These are phyloP conservation scores for Odontamblyopus rebecca DNA, from an alignment of 2,797 vertebrate species.

Conservation along the genomic window DNA sequence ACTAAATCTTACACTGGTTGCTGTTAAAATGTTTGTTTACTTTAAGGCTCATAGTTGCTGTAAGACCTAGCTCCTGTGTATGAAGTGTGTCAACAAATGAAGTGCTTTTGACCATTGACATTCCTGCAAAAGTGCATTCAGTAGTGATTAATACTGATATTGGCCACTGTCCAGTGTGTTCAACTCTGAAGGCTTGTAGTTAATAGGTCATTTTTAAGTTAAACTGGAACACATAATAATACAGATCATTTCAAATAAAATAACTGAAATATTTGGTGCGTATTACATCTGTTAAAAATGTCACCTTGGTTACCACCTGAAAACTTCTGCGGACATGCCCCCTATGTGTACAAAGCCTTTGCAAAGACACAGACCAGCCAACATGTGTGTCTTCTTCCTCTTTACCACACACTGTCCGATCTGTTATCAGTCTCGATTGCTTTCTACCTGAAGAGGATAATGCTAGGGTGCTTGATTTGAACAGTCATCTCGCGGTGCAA, in stretches of 20 bases:
- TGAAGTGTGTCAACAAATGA: not conserved
- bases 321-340: not conserved
- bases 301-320: not conserved
- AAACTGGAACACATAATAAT: not conserved
- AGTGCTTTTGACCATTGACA: constrained; percentile 9
- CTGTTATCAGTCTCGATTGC: constrained; percentile 18
- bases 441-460: constrained; percentile 68
- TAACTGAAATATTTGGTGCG: not conserved
- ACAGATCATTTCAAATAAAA: not conserved
- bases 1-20: not conserved
- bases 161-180: not conserved
- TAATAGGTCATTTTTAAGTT: not conserved
- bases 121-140: constrained; percentile 16
- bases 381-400: constrained; percentile 8
- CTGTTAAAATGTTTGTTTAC: not conserved
- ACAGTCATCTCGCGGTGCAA: constrained; percentile 62
- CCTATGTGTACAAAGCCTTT: constrained; percentile 42
- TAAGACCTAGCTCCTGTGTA: not conserved
- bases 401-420: constrained; percentile 12
- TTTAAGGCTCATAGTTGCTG: not conserved
- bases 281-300: not conserved
- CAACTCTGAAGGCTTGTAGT: not conserved
- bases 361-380: constrained; percentile 22
- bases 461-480: constrained; percentile 71
- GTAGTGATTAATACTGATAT: not conserved